Conservation (phyloP, 64 coral and sea anemone species). For the Actinia equina region DNA sequence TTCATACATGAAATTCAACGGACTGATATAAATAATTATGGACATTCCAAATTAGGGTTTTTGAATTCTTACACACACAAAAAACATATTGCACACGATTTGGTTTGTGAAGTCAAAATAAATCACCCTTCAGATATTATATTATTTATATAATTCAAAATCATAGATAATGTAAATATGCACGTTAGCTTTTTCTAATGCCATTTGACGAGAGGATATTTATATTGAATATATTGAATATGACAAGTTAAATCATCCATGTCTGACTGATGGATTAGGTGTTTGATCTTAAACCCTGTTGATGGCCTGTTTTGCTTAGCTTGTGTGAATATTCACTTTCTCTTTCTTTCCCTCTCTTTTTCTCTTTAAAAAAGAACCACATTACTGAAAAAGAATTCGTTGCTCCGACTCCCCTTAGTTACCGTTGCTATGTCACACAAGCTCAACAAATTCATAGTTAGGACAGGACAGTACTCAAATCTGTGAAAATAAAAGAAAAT, state of each 20-base stretch:
- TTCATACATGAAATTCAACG: background rate
- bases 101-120: background rate
- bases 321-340: no score
- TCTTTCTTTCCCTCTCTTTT: no score
- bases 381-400: no score
- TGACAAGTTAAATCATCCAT: background rate
- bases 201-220: background rate
- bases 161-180: background rate
- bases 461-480: no score
- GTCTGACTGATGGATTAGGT: background rate
- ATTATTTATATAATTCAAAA: background rate
- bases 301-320: no score
- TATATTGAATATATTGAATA: background rate
- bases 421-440: no score
- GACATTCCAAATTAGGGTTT: background rate
- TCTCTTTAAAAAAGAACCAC: no score
- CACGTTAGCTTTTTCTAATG: background rate
- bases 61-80: background rate
- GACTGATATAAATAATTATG: no score
- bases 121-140: background rate
- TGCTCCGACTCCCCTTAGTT: no score
- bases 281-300: background rate
- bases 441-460: no score
- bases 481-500: no score
- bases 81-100: background rate